These are phyloP conservation scores for Colius striatus DNA, from an alignment of 2,113 vertebrate species.

Conservation along the genomic window DNA sequence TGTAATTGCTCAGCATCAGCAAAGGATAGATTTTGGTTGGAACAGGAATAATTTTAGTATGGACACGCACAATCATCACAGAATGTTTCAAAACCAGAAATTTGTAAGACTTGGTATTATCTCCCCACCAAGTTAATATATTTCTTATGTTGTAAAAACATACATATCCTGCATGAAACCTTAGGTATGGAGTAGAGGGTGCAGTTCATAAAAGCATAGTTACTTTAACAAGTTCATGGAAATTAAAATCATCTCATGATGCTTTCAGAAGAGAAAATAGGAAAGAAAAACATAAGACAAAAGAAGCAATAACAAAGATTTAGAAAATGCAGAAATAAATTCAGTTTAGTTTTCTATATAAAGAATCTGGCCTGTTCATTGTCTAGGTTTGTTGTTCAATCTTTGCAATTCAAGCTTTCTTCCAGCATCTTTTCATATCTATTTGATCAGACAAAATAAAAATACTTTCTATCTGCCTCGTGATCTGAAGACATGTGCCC, in stretches of 20 bases:
- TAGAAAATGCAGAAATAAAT: not conserved
- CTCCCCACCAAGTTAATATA: not conserved
- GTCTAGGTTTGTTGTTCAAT: not conserved
- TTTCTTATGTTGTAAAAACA: not conserved
- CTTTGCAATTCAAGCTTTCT: not conserved
- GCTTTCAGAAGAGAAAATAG: not conserved
- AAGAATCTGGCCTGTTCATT: not conserved
- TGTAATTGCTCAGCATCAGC: not conserved
- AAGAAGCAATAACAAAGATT: not conserved
- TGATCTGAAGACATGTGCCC: slow-evolving; percentile 9
- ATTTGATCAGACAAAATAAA: slow-evolving; percentile 30
- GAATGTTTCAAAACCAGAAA: not conserved
- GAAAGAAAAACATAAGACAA: not conserved
- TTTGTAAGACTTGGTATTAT: not conserved
- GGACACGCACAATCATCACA: not conserved
- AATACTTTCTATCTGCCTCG: not conserved
- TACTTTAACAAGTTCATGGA: not conserved
- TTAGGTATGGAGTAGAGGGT: not conserved
- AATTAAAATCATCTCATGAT: not conserved
- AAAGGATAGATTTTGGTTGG: not conserved
- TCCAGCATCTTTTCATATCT: not conserved
- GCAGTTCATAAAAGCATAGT: not conserved
- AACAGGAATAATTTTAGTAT: not conserved
- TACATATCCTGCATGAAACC: not conserved
- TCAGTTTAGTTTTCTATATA: not conserved